phyloP scores from a whole-genome alignment of 2,888 invertebrate genomes.

The Xiphydria camelus region DNA sequence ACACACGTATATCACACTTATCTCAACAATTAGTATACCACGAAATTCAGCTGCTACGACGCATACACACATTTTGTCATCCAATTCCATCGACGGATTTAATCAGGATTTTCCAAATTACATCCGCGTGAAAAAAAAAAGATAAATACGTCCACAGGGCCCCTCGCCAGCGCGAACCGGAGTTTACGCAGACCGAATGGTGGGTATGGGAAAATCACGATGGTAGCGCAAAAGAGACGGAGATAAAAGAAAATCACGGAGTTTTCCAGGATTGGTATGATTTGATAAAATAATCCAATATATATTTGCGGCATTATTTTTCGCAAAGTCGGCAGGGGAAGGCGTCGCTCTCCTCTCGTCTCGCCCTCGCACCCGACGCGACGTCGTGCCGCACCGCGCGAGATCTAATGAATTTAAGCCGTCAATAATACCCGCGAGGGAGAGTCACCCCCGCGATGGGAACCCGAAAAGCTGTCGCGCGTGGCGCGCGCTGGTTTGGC shows the following conservation, averaged over 20 bases:
- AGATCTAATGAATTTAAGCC: constrained; percentile 42
- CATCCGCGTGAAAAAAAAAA: too few relatives aligned
- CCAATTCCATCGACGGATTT: too few relatives aligned
- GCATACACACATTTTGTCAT: too few relatives aligned
- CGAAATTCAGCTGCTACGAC: too few relatives aligned
- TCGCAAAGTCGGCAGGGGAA: constrained; percentile 20
- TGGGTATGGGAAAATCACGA: neutral
- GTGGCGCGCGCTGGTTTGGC: constrained; percentile 18
- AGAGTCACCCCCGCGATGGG: constrained; percentile 19
- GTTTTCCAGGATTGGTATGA: constrained; percentile 15
- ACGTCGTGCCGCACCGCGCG: constrained; percentile 12
- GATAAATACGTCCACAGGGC: too few relatives aligned
- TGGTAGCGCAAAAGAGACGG: constrained; percentile 3
- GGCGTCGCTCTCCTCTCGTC: neutral
- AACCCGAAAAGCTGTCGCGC: constrained; percentile 26
- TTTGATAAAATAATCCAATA: constrained; percentile 23
- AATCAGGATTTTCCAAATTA: constrained; percentile 13
- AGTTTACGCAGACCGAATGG: too few relatives aligned
- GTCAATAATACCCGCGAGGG: constrained; percentile 31
- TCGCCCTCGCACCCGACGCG: neutral
- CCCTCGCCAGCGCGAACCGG: too few relatives aligned
- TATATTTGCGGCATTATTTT: constrained; percentile 23
- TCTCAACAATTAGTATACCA: too few relatives aligned
- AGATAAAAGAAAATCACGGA: constrained; percentile 7
- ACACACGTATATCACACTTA: too few relatives aligned